Evolutionary conservation across 2,888 invertebrate genomes (phyloP), one percentile per base, ranked within the genome.

Genomic region (Stratiomys singularior): DNA sequence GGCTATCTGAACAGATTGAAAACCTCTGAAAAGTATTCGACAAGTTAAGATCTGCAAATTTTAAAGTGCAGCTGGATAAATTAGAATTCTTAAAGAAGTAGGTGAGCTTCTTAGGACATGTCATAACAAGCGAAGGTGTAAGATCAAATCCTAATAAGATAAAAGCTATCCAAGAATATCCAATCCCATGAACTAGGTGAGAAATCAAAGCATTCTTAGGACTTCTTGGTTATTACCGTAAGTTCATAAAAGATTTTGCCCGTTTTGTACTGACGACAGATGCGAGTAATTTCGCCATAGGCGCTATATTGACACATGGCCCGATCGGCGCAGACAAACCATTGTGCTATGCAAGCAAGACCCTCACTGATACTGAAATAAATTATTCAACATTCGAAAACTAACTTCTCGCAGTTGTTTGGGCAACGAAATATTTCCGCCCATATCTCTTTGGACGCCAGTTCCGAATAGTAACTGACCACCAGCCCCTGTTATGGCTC

Each of bases 401-500:
- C 4, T 21, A 60, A 60, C 25, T 60, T 23, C 21, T 60, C 23
- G 60, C 21, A 60, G 25, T 60, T 7, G 71, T 77, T 11, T 79
- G 77, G 79, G 69, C 77, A 27, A 77, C 77, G 3, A 77, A 76
- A 71, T 64, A 77, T 71, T 77, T 76, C 37, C 71, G 76, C 5
- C 78, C 72, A 0, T 79, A 76, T 46, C 56, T 77, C n/a, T n/a
- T n/a, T n/a, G n/a, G n/a, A n/a, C n/a, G n/a, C n/a, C n/a, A 64
- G 60, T 77, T 79, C 60, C n/a, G 21, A n/a, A 79, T 79, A n/a
- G 58, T 77, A 9, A 77, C 79, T 25, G 78, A 78, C 47, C 79
- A 79, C 58, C 74, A 76, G 56, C 76, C 77, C 7, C 58, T 77
- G n/a, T 37, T 58, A 0, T 77, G 71, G 63, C 23, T 79, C 0